phyloP scores from a whole-genome alignment of 2,113 vertebrate genomes.

The Crotalus tigris region DNA sequence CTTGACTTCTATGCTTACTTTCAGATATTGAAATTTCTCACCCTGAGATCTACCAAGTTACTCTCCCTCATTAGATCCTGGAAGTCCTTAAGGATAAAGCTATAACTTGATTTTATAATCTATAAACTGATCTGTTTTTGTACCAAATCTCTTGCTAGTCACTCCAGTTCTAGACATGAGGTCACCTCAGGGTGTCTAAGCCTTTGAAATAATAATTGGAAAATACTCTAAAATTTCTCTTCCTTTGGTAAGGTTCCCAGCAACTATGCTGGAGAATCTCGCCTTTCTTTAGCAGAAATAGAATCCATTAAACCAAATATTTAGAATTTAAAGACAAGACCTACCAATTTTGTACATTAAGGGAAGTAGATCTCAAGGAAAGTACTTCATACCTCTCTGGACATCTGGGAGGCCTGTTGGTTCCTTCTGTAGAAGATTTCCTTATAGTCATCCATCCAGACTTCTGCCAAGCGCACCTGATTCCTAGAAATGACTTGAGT shows the following conservation, averaged over 20 bases:
- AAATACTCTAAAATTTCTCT: neutral
- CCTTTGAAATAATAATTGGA: neutral
- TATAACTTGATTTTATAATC: neutral
- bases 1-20: neutral
- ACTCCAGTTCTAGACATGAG: no score
- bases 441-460: constrained; percentile 96
- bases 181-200: neutral
- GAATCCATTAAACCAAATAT: neutral
- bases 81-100: neutral
- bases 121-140: neutral
- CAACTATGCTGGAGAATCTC: neutral
- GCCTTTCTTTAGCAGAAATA: neutral
- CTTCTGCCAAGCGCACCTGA: constrained; percentile 93
- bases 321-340: neutral
- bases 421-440: constrained; percentile 89
- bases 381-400: constrained; percentile 75
- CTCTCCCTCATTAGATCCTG: neutral
- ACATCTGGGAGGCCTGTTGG: constrained; percentile 83
- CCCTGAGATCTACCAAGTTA: neutral
- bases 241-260: neutral
- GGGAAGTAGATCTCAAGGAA: neutral
- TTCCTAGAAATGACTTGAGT: constrained; percentile 90
- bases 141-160: no score
- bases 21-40: no score
- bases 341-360: neutral